Evolutionary conservation across 2,888 invertebrate species (phyloP).

Genomic region (Heliconius aoede): DNA sequence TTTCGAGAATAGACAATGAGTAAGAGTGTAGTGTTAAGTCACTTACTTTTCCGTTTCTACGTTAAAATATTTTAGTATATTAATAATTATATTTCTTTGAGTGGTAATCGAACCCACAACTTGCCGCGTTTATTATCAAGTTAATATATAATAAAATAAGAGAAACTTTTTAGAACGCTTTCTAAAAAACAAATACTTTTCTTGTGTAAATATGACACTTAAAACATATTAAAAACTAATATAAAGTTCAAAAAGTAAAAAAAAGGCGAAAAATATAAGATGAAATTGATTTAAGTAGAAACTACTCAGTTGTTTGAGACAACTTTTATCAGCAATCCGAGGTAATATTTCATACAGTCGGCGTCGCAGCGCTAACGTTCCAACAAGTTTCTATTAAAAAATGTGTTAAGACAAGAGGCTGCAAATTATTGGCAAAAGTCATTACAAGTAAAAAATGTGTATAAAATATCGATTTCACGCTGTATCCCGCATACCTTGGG

Average conservation of each 20-base stretch:
- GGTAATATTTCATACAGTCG: conserved; percentile 21
- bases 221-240: neutral
- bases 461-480: no score
- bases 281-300: conserved; percentile 13
- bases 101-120: neutral
- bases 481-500: no score
- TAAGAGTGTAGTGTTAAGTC: no score
- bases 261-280: neutral
- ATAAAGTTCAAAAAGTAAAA: neutral
- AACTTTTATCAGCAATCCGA: conserved; percentile 12
- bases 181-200: no score
- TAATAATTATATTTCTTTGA: neutral
- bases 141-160: no score
- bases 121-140: neutral
- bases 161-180: no score
- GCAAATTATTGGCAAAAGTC: conserved; percentile 3
- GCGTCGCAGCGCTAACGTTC: conserved; percentile 18
- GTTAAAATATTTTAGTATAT: no score
- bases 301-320: conserved; percentile 24
- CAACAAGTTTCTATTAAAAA: conserved; percentile 10
- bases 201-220: no score
- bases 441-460: neutral
- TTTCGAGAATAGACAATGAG: no score
- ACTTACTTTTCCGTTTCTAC: no score
- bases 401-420: conserved; percentile 5